phyloP scores from a whole-genome alignment of 2,113 vertebrate species.

The Myotis davidii region DNA sequence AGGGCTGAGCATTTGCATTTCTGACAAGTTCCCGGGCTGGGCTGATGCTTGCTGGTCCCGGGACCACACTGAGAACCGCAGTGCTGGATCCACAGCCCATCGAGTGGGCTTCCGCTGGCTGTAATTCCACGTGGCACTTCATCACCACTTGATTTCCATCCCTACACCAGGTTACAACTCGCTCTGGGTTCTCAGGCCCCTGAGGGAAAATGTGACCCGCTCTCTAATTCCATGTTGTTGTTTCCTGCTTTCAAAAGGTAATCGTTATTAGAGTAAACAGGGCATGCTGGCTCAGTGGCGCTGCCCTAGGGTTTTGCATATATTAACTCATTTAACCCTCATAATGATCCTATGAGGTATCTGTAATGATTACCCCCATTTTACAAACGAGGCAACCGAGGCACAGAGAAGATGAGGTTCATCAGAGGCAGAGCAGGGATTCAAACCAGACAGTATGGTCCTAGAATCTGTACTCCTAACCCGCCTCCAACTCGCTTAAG shows the following conservation, averaged over 20 bases:
- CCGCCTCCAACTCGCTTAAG: background rate
- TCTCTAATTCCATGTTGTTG: background rate
- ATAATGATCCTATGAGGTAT: background rate
- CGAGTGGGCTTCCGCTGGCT: background rate
- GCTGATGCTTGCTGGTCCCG: background rate
- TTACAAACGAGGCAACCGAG: background rate
- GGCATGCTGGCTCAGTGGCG: background rate
- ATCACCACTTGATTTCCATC: background rate
- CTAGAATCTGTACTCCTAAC: background rate
- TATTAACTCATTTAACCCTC: conserved; percentile 2
- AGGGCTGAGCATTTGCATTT: background rate
- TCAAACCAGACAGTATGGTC: background rate
- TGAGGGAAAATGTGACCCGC: conserved; percentile 35
- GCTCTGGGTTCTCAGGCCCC: background rate
- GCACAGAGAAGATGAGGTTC: background rate
- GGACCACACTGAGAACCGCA: background rate
- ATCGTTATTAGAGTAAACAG: background rate
- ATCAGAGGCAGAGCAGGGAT: background rate
- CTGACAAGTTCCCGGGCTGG: background rate
- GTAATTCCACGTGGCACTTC: background rate
- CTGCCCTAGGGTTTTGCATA: background rate
- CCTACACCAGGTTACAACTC: background rate
- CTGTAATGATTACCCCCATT: conserved; percentile 29
- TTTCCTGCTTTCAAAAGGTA: conserved; percentile 34
- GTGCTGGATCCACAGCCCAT: background rate